These are phyloP conservation scores for Anisognathus igniventris DNA, from an alignment of 2,797 vertebrate genomes.

Conservation along the genomic window DNA sequence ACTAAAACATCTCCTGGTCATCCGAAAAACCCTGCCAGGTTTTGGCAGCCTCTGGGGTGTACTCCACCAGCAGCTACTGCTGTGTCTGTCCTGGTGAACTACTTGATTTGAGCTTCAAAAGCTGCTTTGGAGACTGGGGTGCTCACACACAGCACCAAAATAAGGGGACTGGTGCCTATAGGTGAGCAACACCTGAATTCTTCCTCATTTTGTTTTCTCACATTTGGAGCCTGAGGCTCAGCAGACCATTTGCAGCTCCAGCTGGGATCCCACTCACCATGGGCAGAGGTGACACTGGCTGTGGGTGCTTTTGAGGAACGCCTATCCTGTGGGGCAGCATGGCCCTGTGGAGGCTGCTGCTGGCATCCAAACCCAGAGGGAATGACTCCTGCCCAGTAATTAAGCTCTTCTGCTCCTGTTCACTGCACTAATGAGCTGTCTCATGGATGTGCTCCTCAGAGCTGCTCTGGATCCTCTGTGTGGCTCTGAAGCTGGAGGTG, in stretches of 20 bases:
- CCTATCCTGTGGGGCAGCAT: neutral
- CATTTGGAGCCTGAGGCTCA: neutral
- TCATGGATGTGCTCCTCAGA: neutral
- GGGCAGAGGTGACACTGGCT: neutral
- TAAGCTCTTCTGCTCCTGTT: neutral
- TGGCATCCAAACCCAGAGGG: neutral
- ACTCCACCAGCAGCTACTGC: neutral
- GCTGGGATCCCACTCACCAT: fast-evolving
- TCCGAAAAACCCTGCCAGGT: neutral
- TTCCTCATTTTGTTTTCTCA: neutral
- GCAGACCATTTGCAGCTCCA: neutral
- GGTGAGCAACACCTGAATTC: neutral
- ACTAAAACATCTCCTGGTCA: neutral
- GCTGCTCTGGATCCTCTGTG: neutral
- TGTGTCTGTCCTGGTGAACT: neutral
- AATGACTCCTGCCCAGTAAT: neutral
- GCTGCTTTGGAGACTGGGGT: neutral
- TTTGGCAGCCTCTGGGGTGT: neutral
- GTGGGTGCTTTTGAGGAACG: fast-evolving
- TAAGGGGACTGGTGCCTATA: neutral
- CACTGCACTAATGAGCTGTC: neutral
- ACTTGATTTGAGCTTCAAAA: neutral
- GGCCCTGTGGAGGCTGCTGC: neutral
- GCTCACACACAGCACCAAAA: neutral
- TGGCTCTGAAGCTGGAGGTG: neutral